Conservation (phyloP, 1,140 invertebrate genomes). For the Diprion similis region DNA sequence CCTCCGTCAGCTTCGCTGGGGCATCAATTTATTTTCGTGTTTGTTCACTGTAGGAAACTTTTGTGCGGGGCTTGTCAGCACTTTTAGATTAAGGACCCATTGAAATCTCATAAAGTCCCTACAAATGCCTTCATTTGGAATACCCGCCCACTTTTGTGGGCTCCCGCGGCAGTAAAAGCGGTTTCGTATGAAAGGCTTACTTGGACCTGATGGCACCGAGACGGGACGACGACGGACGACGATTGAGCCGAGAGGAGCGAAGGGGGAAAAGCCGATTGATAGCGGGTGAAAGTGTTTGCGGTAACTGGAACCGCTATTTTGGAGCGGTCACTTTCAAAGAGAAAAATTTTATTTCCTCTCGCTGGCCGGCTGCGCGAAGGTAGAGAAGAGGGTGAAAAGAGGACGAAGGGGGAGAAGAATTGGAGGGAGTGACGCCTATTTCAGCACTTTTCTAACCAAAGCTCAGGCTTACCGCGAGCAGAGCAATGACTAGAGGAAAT, state of each 20-base stretch:
- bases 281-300: not conserved
- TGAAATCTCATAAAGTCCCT: conserved; percentile 54
- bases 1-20: not conserved
- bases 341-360: not conserved
- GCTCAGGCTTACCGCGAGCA: not conserved
- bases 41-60: conserved; percentile 57
- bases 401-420: conserved; percentile 12
- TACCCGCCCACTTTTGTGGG: conserved; percentile 33
- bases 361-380: conserved; percentile 8
- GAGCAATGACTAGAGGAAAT: not conserved
- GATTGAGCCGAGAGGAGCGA: not conserved
- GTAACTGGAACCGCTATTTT: conserved; percentile 1
- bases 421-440: not conserved
- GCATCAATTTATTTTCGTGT: conserved; percentile 60
- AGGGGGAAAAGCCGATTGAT: conserved; percentile 7
- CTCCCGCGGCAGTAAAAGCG: conserved; percentile 24
- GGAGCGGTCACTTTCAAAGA: not conserved
- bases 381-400: not conserved
- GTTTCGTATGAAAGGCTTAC: conserved; percentile 22
- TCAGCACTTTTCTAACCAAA: conserved; percentile 5
- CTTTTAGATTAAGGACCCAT: conserved; percentile 55
- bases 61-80: conserved; percentile 56
- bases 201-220: conserved; percentile 25
- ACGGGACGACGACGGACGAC: not conserved
- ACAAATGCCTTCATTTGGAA: conserved; percentile 52